These are phyloP conservation scores for Lithobates pipiens DNA, from an alignment of 2,797 vertebrate species.

Conservation along the genomic window DNA sequence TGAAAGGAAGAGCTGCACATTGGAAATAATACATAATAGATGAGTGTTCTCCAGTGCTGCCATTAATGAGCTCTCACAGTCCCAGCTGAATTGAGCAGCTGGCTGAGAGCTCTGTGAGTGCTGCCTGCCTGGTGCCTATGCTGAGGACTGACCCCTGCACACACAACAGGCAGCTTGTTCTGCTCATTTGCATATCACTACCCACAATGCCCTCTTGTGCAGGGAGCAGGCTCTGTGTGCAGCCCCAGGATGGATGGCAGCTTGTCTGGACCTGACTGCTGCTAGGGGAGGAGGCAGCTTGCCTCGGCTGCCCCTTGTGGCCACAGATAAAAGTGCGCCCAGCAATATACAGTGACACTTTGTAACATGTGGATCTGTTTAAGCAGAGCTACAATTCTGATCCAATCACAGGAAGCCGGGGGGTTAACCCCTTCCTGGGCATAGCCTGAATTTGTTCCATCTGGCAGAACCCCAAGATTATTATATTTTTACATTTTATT, in stretches of 20 bases:
- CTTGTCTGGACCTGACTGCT: not conserved
- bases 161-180: not conserved
- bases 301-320: conserved; percentile 18
- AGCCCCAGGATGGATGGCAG: not conserved
- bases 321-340: not conserved
- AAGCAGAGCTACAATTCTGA: not conserved
- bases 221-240: not conserved
- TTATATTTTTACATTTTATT: too few species aligned
- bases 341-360: not conserved
- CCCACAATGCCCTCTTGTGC: not conserved
- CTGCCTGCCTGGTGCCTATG: not conserved
- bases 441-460: too few species aligned
- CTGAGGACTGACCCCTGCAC: not conserved
- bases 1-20: too few species aligned
- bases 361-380: conserved; percentile 14
- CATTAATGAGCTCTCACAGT: too few species aligned
- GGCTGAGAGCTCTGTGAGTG: too few species aligned
- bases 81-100: too few species aligned
- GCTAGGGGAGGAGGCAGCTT: not conserved
- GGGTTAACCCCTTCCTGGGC: too few species aligned
- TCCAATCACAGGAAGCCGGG: too few species aligned
- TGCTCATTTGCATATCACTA: not conserved
- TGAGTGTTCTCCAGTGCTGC: too few species aligned
- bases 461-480: too few species aligned
- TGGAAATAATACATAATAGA: too few species aligned